Evolutionary conservation across 2,888 invertebrate genomes (phyloP).

Genomic region (Coenonympha glycerion): DNA sequence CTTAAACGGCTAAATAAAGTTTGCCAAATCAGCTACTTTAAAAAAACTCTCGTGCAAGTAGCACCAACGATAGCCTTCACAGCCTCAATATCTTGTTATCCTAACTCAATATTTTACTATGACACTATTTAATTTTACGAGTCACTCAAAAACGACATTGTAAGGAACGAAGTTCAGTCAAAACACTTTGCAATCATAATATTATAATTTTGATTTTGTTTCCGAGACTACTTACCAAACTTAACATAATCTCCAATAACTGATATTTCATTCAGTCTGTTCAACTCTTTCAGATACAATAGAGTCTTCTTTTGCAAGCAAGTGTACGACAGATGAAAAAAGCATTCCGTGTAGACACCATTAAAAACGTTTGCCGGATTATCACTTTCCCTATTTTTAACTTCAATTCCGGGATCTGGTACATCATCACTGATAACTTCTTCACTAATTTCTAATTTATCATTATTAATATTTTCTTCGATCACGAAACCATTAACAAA

Average conservation of each 20-base stretch:
- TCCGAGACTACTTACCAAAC: conserved; percentile 72
- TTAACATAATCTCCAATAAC: conserved; percentile 74
- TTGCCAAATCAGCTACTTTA: no score
- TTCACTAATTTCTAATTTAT: conserved; percentile 24
- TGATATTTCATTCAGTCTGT: conserved; percentile 70
- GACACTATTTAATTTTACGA: no score
- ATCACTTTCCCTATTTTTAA: conserved; percentile 21
- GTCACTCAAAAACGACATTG: no score
- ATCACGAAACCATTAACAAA: conserved; percentile 35
- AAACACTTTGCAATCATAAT: no score
- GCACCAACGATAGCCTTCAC: no score
- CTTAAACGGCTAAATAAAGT: no score
- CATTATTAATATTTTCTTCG: conserved; percentile 25
- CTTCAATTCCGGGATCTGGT: conserved; percentile 18
- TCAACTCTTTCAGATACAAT: conserved; percentile 72
- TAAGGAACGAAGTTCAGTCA: no score
- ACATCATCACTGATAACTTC: conserved; percentile 27
- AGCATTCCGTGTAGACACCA: conserved; percentile 73
- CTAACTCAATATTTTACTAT: no score
- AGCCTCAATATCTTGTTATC: no score
- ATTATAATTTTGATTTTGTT: no score
- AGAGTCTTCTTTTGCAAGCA: conserved; percentile 77
- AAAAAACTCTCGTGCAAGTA: no score
- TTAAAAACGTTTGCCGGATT: conserved; percentile 58
- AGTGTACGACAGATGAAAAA: conserved; percentile 71